phyloP scores from a whole-genome alignment of 2,113 vertebrate genomes.

The Alosa alosa region DNA sequence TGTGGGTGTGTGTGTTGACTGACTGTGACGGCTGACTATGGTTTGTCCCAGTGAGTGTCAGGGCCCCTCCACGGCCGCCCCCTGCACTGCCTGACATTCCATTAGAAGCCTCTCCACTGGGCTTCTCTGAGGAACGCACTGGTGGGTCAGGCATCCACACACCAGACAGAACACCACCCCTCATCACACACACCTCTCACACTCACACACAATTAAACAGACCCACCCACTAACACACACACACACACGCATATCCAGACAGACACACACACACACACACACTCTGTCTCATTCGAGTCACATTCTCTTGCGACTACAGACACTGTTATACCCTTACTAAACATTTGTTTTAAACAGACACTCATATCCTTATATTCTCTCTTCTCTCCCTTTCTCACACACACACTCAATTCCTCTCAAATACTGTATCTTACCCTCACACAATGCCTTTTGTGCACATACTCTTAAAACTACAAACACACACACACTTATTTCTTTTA shows the following conservation, averaged over 20 bases:
- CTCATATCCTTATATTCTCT: not conserved
- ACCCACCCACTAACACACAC: not conserved
- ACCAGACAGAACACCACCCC: not conserved
- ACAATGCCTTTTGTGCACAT: not conserved
- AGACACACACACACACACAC: not conserved
- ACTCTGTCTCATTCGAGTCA: not conserved
- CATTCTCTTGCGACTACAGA: not conserved
- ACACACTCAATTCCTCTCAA: not conserved
- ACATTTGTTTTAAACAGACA: not conserved
- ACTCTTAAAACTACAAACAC: not conserved
- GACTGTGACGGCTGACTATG: not conserved
- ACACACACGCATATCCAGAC: not conserved
- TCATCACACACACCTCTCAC: not conserved
- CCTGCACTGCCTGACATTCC: not conserved
- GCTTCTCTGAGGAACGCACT: not conserved
- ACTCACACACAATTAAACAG: not conserved
- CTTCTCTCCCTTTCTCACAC: not conserved
- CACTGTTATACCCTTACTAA: not conserved
- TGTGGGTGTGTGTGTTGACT: not conserved
- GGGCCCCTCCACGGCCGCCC: not conserved
- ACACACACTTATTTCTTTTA: not conserved
- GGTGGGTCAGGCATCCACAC: not conserved
- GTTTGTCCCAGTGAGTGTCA: constrained; percentile 17
- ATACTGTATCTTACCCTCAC: not conserved
- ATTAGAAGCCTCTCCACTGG: constrained; percentile 21